These are phyloP conservation scores for Sycophila sp. DNA, from an alignment of 1,140 invertebrate genomes.

Conservation along the genomic window DNA sequence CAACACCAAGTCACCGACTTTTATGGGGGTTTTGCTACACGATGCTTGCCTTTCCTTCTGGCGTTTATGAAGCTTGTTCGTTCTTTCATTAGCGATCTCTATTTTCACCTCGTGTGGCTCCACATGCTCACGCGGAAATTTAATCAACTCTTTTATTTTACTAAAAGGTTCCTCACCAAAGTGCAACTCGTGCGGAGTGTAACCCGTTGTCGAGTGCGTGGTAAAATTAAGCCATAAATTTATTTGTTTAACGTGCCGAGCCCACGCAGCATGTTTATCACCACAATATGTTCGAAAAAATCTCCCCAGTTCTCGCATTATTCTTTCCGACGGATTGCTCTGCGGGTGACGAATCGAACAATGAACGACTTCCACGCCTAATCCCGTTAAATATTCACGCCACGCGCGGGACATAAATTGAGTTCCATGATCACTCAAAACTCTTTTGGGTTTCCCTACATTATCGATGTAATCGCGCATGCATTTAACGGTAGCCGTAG, in stretches of 20 bases:
- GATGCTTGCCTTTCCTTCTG: background rate
- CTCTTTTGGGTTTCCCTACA: background rate
- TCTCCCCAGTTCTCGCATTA: background rate
- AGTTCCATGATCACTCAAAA: conserved; percentile 2
- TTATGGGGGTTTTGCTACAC: background rate
- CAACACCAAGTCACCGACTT: background rate
- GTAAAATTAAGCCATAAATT: background rate
- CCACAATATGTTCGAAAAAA: conserved; percentile 5
- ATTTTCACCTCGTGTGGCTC: background rate
- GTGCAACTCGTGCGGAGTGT: background rate
- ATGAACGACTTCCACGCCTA: background rate
- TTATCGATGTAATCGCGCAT: conserved; percentile 4
- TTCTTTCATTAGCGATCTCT: background rate
- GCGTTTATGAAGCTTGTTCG: background rate
- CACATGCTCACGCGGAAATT: background rate
- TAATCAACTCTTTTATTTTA: background rate
- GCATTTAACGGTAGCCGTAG: background rate
- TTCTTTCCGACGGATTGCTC: background rate
- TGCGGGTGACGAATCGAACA: conserved; percentile 2
- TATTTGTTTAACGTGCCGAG: background rate
- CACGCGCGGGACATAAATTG: background rate
- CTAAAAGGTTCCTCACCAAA: background rate
- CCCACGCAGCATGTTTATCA: background rate
- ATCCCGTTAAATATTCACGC: background rate
- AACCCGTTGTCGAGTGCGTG: background rate